Base-by-base conservation (phyloP, 2,113 vertebrate species). In the Poecilia latipinna region DNA sequence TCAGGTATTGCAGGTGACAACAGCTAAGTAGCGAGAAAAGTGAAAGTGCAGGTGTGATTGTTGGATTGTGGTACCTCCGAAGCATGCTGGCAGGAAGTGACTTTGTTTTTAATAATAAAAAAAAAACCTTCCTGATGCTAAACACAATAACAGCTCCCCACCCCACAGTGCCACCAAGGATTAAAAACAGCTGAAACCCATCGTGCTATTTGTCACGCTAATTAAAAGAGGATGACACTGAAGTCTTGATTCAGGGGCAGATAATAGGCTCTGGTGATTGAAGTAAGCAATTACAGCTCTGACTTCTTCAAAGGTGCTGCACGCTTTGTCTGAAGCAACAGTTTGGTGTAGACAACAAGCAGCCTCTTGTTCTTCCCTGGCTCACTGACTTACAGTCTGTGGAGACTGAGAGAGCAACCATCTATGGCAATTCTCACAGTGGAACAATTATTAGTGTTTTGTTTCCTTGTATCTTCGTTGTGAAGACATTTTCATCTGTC, bases 1-100 rank as follows among this genome's bases (percentile, higher is more conserved):
- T 17, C 15, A 68, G 60, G 48, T 68, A 60, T 51, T 67, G 74
- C 51, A 77, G 33, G 70, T 74, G 79, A 76, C 80, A 78, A 76
- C 64, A 75, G 32, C 72, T 78, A 68, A 75, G 65, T 28, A 42
- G 64, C 8, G 24, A 31, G 39, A 63, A 68, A 68, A 78, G 64
- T 72, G 65, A 82, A 74, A 76, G 69, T 6, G 33, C 35, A 60
- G 33, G 32, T 48, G 29, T 31, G 33, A 33, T 31, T 35, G 8
- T 32, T 33, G 51, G 11, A 61, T 64, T 66, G 65, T 29, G 1
- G 12, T 26, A 26, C 54, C 54, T 65, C 60, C 19, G 22, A 42
- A 74, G 51, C 57, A 76, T 28, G 28, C 61, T 19, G 29, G 28
- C 61, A 24, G 29, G 67, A 17, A 15, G 68, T 63, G 4, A 17